phyloP scores from a whole-genome alignment of 2,888 invertebrate genomes.

The Alcis repandata region DNA sequence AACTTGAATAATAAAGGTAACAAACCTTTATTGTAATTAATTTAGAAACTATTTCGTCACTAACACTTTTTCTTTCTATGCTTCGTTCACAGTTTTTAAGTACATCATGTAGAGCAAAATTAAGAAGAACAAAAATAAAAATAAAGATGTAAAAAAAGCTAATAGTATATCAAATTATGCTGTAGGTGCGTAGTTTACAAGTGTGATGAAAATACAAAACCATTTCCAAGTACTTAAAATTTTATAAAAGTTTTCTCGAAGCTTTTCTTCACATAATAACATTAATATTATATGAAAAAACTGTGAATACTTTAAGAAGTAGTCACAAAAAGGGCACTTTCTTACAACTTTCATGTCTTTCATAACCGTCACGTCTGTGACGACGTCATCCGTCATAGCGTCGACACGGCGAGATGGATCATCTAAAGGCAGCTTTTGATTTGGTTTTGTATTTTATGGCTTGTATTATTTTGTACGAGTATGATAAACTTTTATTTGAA shows the following conservation, averaged over 20 bases:
- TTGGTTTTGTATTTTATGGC: conserved; percentile 32
- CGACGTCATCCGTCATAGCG: conserved; percentile 51
- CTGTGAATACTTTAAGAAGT: conserved; percentile 3
- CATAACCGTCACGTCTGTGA: conserved; percentile 34
- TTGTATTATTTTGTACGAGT: not conserved
- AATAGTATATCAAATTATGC: no score
- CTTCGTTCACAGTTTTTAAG: no score
- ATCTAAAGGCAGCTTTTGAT: conserved; percentile 34
- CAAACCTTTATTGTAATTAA: not conserved
- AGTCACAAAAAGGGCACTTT: conserved; percentile 15
- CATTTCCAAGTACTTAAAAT: no score
- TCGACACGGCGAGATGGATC: conserved; percentile 51
- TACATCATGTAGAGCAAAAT: no score
- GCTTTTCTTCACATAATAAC: no score
- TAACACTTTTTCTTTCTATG: no score
- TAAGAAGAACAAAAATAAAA: no score
- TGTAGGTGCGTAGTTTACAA: no score
- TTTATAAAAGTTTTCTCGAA: no score
- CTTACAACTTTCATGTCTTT: conserved; percentile 26
- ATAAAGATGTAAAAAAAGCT: no score
- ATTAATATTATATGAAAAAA: not conserved
- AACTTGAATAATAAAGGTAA: not conserved
- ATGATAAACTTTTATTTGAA: not conserved
- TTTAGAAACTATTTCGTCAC: no score
- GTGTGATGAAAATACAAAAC: no score